These are phyloP conservation scores for Cephus spinipes DNA, from an alignment of 2,888 invertebrate genomes.

Conservation along the genomic window DNA sequence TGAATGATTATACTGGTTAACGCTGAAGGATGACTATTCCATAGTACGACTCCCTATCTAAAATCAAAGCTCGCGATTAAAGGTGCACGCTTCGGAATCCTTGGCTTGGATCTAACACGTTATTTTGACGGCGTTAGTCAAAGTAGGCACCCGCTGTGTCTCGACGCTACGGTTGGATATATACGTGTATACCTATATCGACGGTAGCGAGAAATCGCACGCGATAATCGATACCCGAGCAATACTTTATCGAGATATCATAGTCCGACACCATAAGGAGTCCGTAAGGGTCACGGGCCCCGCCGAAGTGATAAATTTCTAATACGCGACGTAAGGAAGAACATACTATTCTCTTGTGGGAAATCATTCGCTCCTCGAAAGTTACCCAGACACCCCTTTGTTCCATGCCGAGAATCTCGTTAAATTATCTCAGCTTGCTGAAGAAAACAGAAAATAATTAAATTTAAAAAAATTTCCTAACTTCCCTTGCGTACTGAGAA, in stretches of 20 bases:
- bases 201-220: slow-evolving; percentile 46
- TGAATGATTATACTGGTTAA: background rate
- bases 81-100: background rate
- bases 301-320: slow-evolving; percentile 22
- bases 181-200: background rate
- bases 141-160: background rate
- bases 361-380: background rate
- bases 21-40: background rate
- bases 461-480: background rate
- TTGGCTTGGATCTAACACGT: background rate
- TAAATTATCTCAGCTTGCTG: background rate
- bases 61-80: background rate
- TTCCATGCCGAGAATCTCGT: background rate
- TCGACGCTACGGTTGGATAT: background rate
- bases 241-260: slow-evolving; percentile 53
- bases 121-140: background rate
- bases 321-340: background rate
- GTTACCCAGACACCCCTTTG: background rate
- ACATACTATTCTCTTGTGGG: background rate
- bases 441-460: background rate
- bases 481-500: background rate
- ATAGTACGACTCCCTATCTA: background rate
- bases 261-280: background rate
- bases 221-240: slow-evolving; percentile 54
- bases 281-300: slow-evolving; percentile 7